phyloP scores from a whole-genome alignment of 2,113 vertebrate species.

The Athene noctua region DNA sequence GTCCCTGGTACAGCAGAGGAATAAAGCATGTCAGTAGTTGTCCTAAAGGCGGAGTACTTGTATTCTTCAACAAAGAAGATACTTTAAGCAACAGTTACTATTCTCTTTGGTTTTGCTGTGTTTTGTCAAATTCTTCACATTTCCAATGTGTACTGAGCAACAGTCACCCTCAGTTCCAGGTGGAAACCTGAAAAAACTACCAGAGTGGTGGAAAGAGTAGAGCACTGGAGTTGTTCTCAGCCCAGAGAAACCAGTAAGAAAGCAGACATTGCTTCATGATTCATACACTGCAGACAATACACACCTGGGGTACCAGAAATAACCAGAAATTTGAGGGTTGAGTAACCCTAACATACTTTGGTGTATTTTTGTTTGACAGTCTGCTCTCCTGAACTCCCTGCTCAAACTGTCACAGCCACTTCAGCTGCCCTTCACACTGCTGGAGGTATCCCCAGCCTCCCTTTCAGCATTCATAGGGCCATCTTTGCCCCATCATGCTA shows the following conservation, averaged over 20 bases:
- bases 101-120: neutral
- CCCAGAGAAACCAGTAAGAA: neutral
- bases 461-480: neutral
- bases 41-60: neutral
- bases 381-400: neutral
- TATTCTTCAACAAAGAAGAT: neutral
- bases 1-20: conserved; percentile 70
- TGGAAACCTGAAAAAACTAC: neutral
- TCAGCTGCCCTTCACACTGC: neutral
- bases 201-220: neutral
- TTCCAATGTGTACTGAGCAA: neutral
- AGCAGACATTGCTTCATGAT: neutral
- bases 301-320: neutral
- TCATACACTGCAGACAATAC: neutral
- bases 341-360: neutral
- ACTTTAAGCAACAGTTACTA: neutral
- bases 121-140: neutral
- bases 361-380: neutral
- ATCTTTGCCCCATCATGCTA: neutral
- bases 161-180: neutral
- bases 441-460: neutral
- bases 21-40: neutral
- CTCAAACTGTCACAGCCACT: neutral
- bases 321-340: neutral
- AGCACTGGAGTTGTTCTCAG: neutral